Percentiles rank a stretch among this genome's conserved stretches.
Conservation (phyloP, 2,797 vertebrate species). For the Eutrigla gurnardus region DNA sequence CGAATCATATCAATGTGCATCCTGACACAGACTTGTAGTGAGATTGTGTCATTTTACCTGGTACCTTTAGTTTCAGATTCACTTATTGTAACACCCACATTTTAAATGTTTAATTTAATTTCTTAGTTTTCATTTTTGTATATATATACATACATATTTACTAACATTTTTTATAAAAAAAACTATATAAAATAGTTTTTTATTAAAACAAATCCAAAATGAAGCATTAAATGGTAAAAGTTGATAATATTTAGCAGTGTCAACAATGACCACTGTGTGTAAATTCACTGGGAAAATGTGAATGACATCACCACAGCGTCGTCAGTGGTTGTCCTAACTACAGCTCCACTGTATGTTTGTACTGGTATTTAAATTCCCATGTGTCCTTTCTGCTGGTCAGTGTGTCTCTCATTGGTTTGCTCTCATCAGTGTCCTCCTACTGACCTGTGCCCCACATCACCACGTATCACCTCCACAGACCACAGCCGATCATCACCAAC, state of each 20-base stretch:
- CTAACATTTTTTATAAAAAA: too few species aligned
- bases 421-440: conserved; percentile 36
- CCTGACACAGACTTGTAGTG: too few species aligned
- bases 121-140: background rate
- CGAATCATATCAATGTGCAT: too few species aligned
- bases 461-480: conserved; percentile 49
- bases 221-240: background rate
- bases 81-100: background rate
- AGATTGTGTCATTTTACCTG: too few species aligned
- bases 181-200: too few species aligned
- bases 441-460: conserved; percentile 64
- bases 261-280: background rate
- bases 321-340: background rate
- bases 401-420: conserved; percentile 6
- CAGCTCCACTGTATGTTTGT: conserved; percentile 5
- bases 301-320: background rate
- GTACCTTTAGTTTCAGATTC: background rate
- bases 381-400: background rate
- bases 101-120: background rate
- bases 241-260: background rate
- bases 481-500: conserved; percentile 61
- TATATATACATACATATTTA: too few species aligned
- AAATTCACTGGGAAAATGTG: background rate
- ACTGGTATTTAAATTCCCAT: background rate
- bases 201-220: background rate